phyloP scores from a whole-genome alignment of 2,113 vertebrate genomes.

The Peromyscus polionotus region DNA sequence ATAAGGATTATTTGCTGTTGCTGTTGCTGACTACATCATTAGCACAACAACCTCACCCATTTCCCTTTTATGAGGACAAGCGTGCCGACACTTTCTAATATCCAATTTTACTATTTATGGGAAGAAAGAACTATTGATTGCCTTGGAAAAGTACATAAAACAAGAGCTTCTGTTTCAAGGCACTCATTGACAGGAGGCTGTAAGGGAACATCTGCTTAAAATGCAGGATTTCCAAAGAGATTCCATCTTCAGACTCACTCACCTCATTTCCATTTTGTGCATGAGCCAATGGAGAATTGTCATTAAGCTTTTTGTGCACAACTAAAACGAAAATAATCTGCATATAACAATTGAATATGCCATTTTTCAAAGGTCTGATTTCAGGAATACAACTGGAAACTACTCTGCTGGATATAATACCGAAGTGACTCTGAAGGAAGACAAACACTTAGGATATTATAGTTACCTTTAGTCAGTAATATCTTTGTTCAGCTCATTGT shows the following conservation, averaged over 20 bases:
- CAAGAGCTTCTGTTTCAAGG: slow-evolving; percentile 71
- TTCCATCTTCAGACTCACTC: slow-evolving; percentile 79
- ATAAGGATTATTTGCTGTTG: slow-evolving; percentile 47
- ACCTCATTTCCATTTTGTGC: slow-evolving; percentile 80
- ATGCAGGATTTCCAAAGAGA: slow-evolving; percentile 78
- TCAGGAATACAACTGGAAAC: slow-evolving; percentile 68
- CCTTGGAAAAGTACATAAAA: slow-evolving; percentile 56
- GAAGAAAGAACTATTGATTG: slow-evolving; percentile 69
- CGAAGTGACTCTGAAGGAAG: slow-evolving; percentile 85
- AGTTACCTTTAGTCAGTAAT: slow-evolving; percentile 81
- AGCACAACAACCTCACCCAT: slow-evolving; percentile 1
- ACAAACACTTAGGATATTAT: slow-evolving; percentile 78
- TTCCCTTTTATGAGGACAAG: slow-evolving; percentile 50
- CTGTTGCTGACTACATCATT: slow-evolving; percentile 53
- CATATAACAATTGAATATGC: slow-evolving; percentile 77
- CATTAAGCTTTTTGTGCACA: slow-evolving; percentile 73
- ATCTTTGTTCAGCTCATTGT: slow-evolving; percentile 84
- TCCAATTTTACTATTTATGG: slow-evolving; percentile 66
- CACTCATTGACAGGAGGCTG: slow-evolving; percentile 69
- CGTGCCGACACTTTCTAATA: slow-evolving; percentile 63
- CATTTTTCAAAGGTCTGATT: slow-evolving; percentile 81
- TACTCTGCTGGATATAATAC: slow-evolving; percentile 66
- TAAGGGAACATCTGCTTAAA: slow-evolving; percentile 77
- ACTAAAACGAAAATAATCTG: slow-evolving; percentile 80
- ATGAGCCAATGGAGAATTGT: slow-evolving; percentile 71